Evolutionary conservation across 2,888 invertebrate genomes (phyloP), one percentile per base, ranked within the genome.

Genomic region (Hedya salicella): DNA sequence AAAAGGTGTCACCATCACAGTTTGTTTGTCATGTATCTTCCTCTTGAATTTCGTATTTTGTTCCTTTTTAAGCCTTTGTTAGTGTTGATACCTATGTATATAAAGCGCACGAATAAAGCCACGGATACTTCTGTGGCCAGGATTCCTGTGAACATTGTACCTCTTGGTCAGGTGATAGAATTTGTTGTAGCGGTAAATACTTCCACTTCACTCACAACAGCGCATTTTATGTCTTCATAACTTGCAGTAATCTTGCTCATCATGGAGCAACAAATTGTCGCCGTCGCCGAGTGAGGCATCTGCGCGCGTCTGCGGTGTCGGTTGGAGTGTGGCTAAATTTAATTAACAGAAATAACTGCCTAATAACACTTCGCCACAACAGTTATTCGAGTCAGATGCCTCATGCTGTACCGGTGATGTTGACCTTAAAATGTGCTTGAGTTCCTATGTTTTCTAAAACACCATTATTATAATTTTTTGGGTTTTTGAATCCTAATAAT

Each of bases 251-350:
- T 48, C 46, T 13, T 44, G 42, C 30, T 8, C 56, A 32, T 6
- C 6, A 36, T 53, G 36, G 14, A 54, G 39, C 40, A 40, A 40
- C 44, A 52, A 64, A 50, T 59, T 50, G 36, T 64, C 57, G 36
- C 36, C 19, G 49, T 64, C 32, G 16, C 25, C 44, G 52, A 60
- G 36, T 60, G 59, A 60, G 36, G 57, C 52, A 52, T 52, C 59
- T 60, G 65, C 13, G 44, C 36, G 25, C 32, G 42, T 59, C 50
- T 65, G 65, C 60, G 59, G 65, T 60, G 40, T 62, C 65, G 69
- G 68, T 60, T 53, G 69, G 62, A 69, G 71, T 74, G 70, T 60
- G 62, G 75, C 76, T 79, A 76, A 74, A 76, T 78, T 72, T 75
- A 78, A 77, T 78, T 71, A 74, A 72, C 73, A 71, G 57, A 68